Evolutionary conservation across 2,797 vertebrate species (phyloP).

Genomic region (Falco novaeseelandiae): DNA sequence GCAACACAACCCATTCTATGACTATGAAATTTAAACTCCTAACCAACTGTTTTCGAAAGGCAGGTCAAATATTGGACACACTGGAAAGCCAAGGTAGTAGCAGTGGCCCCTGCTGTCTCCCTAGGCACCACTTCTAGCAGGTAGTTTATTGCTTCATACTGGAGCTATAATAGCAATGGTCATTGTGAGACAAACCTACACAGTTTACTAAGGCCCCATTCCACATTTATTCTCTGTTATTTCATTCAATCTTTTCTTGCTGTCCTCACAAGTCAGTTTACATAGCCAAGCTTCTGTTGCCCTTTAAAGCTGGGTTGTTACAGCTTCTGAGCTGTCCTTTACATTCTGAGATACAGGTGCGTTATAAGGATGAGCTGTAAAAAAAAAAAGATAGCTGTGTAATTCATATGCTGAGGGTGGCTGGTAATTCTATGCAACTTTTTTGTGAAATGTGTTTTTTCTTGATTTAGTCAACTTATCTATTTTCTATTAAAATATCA

Average conservation of each 20-base stretch:
- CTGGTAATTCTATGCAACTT: neutral
- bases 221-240: neutral
- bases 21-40: neutral
- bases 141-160: neutral
- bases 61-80: neutral
- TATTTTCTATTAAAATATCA: neutral
- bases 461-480: neutral
- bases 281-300: neutral
- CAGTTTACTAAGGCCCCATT: neutral
- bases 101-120: fast-evolving
- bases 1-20: too few species aligned
- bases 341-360: neutral
- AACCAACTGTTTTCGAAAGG: neutral
- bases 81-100: neutral
- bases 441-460: neutral
- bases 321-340: neutral
- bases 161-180: neutral
- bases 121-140: neutral
- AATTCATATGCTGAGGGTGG: neutral
- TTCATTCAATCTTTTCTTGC: neutral
- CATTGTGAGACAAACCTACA: neutral
- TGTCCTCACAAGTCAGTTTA: neutral
- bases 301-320: neutral
- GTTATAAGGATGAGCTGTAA: neutral
- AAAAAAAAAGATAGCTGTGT: neutral